phyloP scores from a whole-genome alignment of 2,113 vertebrate species.

The Excalfactoria chinensis region DNA sequence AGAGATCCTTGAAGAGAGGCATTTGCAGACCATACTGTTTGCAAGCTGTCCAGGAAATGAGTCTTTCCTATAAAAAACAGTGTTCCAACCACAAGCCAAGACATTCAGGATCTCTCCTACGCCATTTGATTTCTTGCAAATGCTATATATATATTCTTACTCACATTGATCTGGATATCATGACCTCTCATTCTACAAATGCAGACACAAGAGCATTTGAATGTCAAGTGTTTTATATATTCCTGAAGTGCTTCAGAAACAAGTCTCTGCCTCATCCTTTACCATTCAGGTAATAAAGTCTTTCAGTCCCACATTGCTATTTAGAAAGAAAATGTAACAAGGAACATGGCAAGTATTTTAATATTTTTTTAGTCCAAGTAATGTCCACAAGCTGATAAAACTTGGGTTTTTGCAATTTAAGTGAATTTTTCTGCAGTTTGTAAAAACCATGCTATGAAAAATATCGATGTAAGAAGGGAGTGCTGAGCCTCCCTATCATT shows the following conservation, averaged over 20 bases:
- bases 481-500: neutral
- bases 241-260: neutral
- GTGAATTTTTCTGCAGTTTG: neutral
- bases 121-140: neutral
- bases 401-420: neutral
- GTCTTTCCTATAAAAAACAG: neutral
- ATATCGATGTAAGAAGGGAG: neutral
- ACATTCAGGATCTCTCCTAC: neutral
- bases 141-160: neutral
- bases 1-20: neutral
- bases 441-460: slow-evolving; percentile 14
- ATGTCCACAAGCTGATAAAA: neutral
- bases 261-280: neutral
- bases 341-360: neutral
- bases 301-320: neutral
- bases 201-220: neutral
- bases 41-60: slow-evolving; percentile 63
- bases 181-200: neutral
- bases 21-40: slow-evolving; percentile 21
- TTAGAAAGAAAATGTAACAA: neutral
- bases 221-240: neutral
- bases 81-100: neutral
- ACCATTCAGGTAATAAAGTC: neutral
- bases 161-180: neutral
- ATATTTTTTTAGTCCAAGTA: neutral